A percentile compares a stretch with the other conserved stretches of the same genome.
Conservation (phyloP, 1,140 invertebrate genomes). For the Lutraria rhynchaena region DNA sequence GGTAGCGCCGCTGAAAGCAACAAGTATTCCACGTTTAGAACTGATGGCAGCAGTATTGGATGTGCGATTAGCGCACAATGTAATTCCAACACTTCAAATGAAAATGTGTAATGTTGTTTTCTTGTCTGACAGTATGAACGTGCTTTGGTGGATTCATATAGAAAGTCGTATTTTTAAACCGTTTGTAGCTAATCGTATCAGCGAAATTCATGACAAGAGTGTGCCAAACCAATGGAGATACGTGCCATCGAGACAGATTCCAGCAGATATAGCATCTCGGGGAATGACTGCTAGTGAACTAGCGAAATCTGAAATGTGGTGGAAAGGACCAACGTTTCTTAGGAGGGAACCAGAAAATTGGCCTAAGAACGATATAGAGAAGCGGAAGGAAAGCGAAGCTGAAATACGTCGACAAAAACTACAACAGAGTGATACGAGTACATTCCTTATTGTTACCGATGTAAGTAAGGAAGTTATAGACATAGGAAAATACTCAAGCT, state of each 20-base stretch:
- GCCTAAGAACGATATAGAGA: constrained; percentile 2
- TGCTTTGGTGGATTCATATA: constrained; percentile 50
- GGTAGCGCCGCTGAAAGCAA: constrained; percentile 10
- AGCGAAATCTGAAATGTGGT: neutral
- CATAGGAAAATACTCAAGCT: constrained; percentile 4
- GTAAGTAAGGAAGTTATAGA: constrained; percentile 13
- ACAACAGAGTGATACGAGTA: too few relatives aligned
- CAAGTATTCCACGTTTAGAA: constrained; percentile 1
- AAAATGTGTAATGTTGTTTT: constrained; percentile 3
- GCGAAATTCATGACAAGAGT: constrained; percentile 15
- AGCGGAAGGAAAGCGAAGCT: neutral
- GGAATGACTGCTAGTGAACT: neutral
- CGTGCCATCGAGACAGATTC: constrained; percentile 13
- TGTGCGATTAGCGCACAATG: neutral
- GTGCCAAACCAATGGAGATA: constrained; percentile 44
- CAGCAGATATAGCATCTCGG: neutral
- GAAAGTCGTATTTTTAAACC: constrained; percentile 35
- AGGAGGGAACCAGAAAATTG: neutral
- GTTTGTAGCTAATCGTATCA: constrained; percentile 42
- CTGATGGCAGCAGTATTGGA: constrained; percentile 1
- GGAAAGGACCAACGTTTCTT: constrained; percentile 10
- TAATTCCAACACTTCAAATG: neutral
- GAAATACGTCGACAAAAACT: neutral
- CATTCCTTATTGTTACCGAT: neutral
- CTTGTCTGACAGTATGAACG: constrained; percentile 51